Percentiles rank a stretch among this genome's conserved stretches.
Evolutionary conservation across 2,888 invertebrate species (phyloP).

Genomic region (Tetragonula carbonaria): DNA sequence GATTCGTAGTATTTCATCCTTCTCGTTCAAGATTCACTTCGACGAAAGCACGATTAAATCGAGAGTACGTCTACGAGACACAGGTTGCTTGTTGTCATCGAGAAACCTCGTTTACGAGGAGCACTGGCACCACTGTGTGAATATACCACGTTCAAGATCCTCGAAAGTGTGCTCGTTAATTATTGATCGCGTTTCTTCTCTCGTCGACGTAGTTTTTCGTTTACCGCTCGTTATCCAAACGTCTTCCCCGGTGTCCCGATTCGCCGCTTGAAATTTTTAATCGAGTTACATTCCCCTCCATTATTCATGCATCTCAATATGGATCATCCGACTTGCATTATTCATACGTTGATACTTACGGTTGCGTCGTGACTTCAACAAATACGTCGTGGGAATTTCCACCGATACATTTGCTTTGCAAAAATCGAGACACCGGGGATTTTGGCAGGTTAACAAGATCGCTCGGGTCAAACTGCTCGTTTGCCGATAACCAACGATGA

Average conservation of each 20-base stretch:
- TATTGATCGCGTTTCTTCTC: background rate
- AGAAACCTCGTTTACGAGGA: too few relatives aligned
- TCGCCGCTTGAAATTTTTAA: constrained; percentile 33
- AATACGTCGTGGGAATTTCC: constrained; percentile 1
- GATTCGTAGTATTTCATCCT: background rate
- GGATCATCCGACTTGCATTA: constrained; percentile 43
- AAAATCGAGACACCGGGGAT: background rate
- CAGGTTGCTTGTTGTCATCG: background rate
- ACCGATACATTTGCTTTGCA: constrained; percentile 21
- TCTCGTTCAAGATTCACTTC: background rate
- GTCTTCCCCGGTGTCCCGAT: background rate
- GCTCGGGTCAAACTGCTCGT: background rate
- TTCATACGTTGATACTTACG: constrained; percentile 34
- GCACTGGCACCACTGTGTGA: background rate
- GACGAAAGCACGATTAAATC: background rate
- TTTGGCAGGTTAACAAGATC: constrained; percentile 1
- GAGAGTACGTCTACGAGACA: background rate
- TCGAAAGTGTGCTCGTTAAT: constrained; percentile 5
- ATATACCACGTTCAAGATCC: background rate
- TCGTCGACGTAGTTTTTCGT: background rate
- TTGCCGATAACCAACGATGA: background rate
- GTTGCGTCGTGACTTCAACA: background rate
- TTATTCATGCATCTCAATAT: constrained; percentile 49
- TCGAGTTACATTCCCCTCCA: constrained; percentile 45
- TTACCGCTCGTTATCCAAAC: constrained; percentile 13